Conservation (phyloP, 2,888 invertebrate species). For the Noctua janthe region DNA sequence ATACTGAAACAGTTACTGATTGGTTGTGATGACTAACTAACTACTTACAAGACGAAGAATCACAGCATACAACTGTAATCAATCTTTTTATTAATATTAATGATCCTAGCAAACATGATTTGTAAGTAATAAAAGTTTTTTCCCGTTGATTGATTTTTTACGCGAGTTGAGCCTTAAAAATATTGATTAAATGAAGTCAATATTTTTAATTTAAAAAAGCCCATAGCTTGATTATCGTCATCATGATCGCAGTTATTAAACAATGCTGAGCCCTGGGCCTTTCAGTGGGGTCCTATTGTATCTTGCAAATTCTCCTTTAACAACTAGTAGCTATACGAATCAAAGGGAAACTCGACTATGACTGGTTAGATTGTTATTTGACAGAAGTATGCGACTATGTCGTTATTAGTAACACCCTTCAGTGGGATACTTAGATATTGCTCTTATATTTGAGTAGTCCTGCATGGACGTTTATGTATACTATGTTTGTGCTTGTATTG, state of each 20-base stretch:
- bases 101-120: conserved; percentile 33
- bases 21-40: conserved; percentile 53
- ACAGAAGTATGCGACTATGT: neutral
- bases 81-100: conserved; percentile 33
- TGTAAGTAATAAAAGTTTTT: conserved; percentile 31
- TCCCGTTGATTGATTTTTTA: neutral
- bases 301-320: neutral
- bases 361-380: neutral
- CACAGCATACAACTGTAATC: conserved; percentile 45
- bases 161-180: neutral
- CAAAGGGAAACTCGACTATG: neutral
- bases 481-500: neutral
- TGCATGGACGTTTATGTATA: neutral
- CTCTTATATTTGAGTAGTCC: neutral
- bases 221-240: no score
- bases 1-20: conserved; percentile 53
- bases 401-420: neutral
- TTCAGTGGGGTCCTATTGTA: neutral
- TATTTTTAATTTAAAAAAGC: neutral
- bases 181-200: neutral
- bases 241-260: neutral
- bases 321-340: neutral
- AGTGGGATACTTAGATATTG: no score
- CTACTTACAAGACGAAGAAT: conserved; percentile 18
- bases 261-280: neutral